Evolutionary conservation across 2,797 vertebrate species (phyloP).

Genomic region (Anabacerthia variegaticeps): DNA sequence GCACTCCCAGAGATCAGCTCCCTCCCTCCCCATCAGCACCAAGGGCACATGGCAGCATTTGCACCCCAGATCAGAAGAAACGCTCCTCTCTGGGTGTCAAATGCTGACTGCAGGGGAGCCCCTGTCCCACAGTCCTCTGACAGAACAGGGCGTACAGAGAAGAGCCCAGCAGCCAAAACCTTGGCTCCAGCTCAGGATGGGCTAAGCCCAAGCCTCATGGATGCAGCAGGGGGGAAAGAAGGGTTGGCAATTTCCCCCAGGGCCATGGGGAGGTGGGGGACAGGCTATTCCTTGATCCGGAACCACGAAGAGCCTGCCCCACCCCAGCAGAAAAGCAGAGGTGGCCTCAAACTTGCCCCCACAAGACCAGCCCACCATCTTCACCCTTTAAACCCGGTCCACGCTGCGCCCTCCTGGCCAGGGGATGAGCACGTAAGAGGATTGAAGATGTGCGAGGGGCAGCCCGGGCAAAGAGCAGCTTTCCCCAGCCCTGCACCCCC

Average conservation of each 20-base stretch:
- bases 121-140: background rate
- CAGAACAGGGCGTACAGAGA: background rate
- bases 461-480: background rate
- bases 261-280: background rate
- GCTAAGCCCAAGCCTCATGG: background rate
- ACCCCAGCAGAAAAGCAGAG: slow-evolving; percentile 6
- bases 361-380: background rate
- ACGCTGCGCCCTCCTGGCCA: background rate
- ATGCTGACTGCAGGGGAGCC: background rate
- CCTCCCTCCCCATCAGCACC: background rate
- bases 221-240: background rate
- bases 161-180: background rate
- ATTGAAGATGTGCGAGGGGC: rapidly evolving
- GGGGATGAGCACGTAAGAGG: background rate
- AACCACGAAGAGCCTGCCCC: background rate
- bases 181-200: background rate
- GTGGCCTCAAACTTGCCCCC: background rate
- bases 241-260: background rate
- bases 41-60: background rate
- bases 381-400: background rate
- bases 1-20: rapidly evolving
- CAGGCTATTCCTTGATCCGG: background rate
- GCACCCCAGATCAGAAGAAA: background rate
- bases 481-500: background rate
- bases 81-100: background rate